Conservation (phyloP, 2,113 vertebrate species). For the Otocyon megalotis region DNA sequence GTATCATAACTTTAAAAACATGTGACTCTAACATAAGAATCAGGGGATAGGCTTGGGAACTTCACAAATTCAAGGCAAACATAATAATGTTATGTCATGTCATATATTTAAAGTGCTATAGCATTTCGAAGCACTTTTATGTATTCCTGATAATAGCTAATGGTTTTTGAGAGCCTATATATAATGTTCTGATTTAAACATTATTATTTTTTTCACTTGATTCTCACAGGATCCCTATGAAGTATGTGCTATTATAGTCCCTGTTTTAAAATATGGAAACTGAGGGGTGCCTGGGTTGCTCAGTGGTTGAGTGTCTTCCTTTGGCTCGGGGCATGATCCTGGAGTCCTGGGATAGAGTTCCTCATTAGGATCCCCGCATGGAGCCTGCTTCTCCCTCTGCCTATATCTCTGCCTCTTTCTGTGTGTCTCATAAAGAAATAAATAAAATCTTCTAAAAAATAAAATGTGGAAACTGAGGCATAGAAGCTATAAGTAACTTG, state of each 20-base stretch:
- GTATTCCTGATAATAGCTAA: not conserved
- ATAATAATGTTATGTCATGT: not conserved
- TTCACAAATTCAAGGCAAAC: not conserved
- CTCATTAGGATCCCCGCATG: too few species aligned
- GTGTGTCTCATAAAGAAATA: too few species aligned
- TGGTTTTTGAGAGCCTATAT: not conserved
- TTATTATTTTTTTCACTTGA: constrained; percentile 10
- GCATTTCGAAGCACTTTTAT: not conserved
- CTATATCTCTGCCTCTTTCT: too few species aligned
- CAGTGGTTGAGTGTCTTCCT: too few species aligned
- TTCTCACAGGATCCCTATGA: not conserved
- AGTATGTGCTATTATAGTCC: not conserved
- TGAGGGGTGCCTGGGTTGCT: not conserved
- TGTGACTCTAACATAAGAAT: not conserved
- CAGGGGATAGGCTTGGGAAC: not conserved
- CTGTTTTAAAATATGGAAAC: not conserved
- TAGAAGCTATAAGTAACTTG: not conserved
- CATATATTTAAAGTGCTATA: not conserved
- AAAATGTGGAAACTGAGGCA: not conserved
- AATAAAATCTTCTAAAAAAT: too few species aligned
- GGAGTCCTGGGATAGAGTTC: too few species aligned
- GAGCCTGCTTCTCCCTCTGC: too few species aligned
- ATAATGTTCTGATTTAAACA: not conserved
- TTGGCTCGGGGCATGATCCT: too few species aligned
- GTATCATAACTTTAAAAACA: not conserved